A percentile compares a stretch with the other conserved stretches of the same genome.
Evolutionary conservation across 2,797 vertebrate genomes (phyloP).

Genomic region (Cryptoprocta ferox): DNA sequence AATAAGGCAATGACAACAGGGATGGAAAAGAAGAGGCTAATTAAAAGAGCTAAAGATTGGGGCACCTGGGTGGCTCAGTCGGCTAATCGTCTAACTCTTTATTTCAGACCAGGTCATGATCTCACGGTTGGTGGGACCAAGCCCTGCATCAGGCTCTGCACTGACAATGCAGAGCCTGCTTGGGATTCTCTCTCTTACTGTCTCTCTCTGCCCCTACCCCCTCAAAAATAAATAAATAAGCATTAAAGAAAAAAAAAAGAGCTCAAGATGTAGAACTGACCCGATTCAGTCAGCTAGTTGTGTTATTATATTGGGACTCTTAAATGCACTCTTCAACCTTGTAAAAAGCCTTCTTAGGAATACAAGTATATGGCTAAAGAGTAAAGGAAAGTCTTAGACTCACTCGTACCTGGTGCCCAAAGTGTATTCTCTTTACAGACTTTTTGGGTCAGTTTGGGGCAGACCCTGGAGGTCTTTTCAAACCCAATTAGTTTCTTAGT

Average conservation of each 20-base stretch:
- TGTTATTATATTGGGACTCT: not conserved
- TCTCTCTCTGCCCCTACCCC: no score
- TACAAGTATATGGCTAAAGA: not conserved
- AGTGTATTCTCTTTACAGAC: not conserved
- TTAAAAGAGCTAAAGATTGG: not conserved
- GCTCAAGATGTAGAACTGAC: not conserved
- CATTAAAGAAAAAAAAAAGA: no score
- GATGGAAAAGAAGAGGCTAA: not conserved
- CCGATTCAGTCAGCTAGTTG: not conserved
- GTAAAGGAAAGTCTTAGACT: not conserved
- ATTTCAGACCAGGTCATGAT: no score
- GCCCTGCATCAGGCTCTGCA: no score
- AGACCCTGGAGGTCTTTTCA: not conserved
- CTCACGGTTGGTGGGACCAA: no score
- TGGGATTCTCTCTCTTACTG: no score
- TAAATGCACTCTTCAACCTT: not conserved
- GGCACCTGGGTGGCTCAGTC: no score
- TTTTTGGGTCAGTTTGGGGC: not conserved
- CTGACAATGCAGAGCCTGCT: no score
- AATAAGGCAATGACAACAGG: not conserved
- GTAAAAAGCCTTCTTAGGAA: conserved; percentile 33
- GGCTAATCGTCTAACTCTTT: no score
- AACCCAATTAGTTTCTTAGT: not conserved
- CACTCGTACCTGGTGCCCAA: not conserved
- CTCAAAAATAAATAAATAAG: no score